These are phyloP conservation scores for Streptopelia turtur DNA, from an alignment of 2,797 vertebrate genomes.

Conservation along the genomic window DNA sequence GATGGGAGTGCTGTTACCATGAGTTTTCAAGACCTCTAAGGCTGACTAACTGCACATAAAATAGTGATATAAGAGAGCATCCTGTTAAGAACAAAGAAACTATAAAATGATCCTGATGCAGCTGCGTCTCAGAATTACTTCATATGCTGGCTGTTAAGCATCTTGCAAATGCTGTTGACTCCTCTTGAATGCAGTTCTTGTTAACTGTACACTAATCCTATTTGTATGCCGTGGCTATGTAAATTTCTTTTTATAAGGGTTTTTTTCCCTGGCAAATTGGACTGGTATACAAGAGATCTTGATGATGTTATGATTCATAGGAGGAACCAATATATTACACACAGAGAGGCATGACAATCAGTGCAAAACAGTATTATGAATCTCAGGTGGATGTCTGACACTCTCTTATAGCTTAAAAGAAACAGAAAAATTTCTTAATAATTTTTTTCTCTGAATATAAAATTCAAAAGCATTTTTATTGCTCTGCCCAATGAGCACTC, in stretches of 20 bases:
- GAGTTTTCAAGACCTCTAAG: slow-evolving; percentile 30
- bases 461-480: slow-evolving; percentile 13
- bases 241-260: slow-evolving; percentile 10
- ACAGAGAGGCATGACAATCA: slow-evolving; percentile 1
- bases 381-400: slow-evolving; percentile 21
- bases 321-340: neutral
- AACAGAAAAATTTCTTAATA: neutral
- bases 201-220: slow-evolving; percentile 22
- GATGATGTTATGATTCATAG: slow-evolving; percentile 16
- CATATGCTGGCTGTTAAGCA: slow-evolving; percentile 26
- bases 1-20: neutral
- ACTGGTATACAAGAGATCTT: neutral
- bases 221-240: slow-evolving; percentile 39
- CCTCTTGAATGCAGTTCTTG: slow-evolving; percentile 35
- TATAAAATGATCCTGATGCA: slow-evolving; percentile 49
- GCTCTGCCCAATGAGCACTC: neutral
- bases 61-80: slow-evolving; percentile 23
- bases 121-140: slow-evolving; percentile 42
- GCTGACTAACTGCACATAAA: slow-evolving; percentile 47
- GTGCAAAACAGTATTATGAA: slow-evolving; percentile 9
- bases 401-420: neutral
- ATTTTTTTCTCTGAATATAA: neutral
- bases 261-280: slow-evolving; percentile 28
- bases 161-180: slow-evolving; percentile 48
- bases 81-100: slow-evolving; percentile 49